These are phyloP conservation scores for Lamprologus lemairii DNA, from an alignment of 2,113 vertebrate genomes.

Conservation along the genomic window DNA sequence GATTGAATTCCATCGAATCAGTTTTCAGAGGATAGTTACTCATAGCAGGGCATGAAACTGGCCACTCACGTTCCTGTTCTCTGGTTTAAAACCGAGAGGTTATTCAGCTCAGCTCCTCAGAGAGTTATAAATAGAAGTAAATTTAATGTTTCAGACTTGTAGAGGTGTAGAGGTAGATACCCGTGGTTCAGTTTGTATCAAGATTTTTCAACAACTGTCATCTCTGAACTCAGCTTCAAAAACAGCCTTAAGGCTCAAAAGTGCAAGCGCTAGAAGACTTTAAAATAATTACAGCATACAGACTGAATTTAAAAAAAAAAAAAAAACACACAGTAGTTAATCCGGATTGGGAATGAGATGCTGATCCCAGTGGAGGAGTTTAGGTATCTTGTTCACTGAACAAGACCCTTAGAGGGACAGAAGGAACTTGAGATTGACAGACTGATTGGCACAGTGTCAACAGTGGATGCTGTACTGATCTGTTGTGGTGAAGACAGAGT, in stretches of 20 bases:
- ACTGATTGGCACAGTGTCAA: not conserved
- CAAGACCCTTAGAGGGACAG: not conserved
- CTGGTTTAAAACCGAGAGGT: not conserved
- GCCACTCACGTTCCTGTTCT: rapidly evolving
- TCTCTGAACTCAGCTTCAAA: not conserved
- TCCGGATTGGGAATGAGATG: not conserved
- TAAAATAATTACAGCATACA: not conserved
- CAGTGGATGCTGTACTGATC: not conserved
- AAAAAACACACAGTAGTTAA: not conserved
- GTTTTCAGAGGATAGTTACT: not conserved
- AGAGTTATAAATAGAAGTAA: not conserved
- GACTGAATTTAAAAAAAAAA: no score
- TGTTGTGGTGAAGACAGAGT: not conserved
- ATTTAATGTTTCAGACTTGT: not conserved
- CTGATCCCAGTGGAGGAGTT: not conserved
- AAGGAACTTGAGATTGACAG: not conserved
- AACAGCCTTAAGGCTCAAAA: not conserved
- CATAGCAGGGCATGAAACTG: not conserved
- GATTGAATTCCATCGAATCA: not conserved
- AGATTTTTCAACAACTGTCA: not conserved
- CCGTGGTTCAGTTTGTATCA: not conserved
- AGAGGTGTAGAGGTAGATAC: not conserved
- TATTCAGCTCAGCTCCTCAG: not conserved
- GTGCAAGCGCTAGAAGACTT: not conserved
- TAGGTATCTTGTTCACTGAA: not conserved